These are phyloP conservation scores for Ooceraea biroi DNA, from an alignment of 1,140 invertebrate genomes.

Conservation along the genomic window DNA sequence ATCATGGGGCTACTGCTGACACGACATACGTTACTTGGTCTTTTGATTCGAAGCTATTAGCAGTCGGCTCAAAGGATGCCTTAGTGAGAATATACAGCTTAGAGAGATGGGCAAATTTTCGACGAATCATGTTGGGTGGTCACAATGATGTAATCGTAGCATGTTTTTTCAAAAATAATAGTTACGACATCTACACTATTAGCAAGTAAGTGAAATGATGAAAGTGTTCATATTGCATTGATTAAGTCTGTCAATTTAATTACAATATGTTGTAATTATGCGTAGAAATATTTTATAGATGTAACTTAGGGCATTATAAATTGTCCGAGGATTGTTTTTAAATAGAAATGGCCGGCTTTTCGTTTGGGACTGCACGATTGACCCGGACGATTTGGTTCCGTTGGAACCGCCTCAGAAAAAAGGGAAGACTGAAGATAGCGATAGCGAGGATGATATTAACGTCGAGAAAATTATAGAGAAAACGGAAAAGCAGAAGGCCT, in stretches of 20 bases:
- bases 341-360: slow-evolving; percentile 90
- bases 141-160: slow-evolving; percentile 94
- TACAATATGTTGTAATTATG: not conserved
- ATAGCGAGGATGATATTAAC: slow-evolving; percentile 85
- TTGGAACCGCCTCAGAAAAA: slow-evolving; percentile 85
- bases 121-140: slow-evolving; percentile 90
- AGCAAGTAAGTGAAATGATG: slow-evolving; percentile 87
- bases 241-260: not conserved
- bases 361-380: slow-evolving; percentile 95
- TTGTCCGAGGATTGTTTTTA: slow-evolving; percentile 75
- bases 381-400: slow-evolving; percentile 88
- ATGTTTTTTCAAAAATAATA: slow-evolving; percentile 95
- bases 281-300: not conserved
- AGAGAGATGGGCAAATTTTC: slow-evolving; percentile 91
- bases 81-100: slow-evolving; percentile 93
- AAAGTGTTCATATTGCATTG: slow-evolving; percentile 32
- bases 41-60: slow-evolving; percentile 94
- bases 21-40: slow-evolving; percentile 96
- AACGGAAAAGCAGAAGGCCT: slow-evolving; percentile 73
- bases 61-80: slow-evolving; percentile 95
- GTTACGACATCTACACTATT: slow-evolving; percentile 93
- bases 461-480: slow-evolving; percentile 81
- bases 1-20: slow-evolving; percentile 92
- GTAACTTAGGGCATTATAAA: not conserved
- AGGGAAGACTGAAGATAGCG: slow-evolving; percentile 84